phyloP scores from a whole-genome alignment of 2,113 vertebrate genomes.

The Pluvianellus socialis region DNA sequence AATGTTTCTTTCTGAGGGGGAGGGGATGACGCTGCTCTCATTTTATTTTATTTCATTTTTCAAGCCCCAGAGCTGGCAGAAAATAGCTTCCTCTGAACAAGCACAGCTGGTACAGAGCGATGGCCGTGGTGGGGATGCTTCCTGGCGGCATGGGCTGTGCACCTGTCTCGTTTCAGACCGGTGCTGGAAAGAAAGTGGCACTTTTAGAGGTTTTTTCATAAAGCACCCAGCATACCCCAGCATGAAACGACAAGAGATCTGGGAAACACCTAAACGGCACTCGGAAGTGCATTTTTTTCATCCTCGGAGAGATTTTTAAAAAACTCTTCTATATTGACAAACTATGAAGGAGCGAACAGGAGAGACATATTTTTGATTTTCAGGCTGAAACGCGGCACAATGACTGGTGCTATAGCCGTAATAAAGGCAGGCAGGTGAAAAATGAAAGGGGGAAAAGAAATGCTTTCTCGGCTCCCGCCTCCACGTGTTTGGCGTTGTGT shows the following conservation, averaged over 20 bases:
- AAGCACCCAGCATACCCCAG: not conserved
- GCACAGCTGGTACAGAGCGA: not conserved
- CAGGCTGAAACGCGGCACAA: slow-evolving; percentile 28
- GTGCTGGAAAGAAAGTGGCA: not conserved
- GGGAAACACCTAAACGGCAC: not conserved
- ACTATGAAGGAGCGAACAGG: slow-evolving; percentile 8
- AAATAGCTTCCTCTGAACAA: not conserved
- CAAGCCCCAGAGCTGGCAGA: not conserved
- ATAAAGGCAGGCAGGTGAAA: slow-evolving; percentile 1
- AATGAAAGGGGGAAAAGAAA: not conserved
- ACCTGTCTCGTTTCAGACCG: not conserved
- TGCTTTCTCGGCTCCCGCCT: not conserved
- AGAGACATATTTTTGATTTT: slow-evolving; percentile 17
- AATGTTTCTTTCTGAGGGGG: not conserved
- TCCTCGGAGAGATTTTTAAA: not conserved
- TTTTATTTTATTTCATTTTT: not conserved
- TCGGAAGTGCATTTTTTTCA: not conserved
- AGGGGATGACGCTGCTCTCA: not conserved
- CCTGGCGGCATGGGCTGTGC: rapidly evolving
- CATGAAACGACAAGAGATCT: not conserved
- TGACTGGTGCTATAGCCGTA: rapidly evolving
- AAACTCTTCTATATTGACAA: not conserved
- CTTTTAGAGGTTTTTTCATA: not conserved
- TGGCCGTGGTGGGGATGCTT: not conserved
- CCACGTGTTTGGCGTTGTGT: rapidly evolving